Evolutionary conservation across 2,797 vertebrate genomes (phyloP).

Genomic region (Ispidina picta): DNA sequence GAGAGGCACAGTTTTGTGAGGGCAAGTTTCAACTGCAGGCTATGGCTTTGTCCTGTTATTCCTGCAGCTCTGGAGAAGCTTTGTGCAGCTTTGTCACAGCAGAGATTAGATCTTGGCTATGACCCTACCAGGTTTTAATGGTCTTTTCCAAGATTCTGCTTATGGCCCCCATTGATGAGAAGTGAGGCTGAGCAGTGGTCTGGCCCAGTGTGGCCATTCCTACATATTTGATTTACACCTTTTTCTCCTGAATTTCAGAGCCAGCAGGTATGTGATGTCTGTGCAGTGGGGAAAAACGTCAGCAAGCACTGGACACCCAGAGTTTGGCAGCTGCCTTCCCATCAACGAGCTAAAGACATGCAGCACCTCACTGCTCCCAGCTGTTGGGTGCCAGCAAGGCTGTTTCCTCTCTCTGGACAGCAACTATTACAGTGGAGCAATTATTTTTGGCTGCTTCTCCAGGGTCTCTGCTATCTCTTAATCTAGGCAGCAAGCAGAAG

Average conservation of each 20-base stretch:
- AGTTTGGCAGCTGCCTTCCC: background rate
- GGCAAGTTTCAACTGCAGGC: background rate
- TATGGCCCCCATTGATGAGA: background rate
- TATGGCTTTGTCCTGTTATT: background rate
- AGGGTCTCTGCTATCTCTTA: conserved; percentile 15
- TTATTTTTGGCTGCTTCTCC: background rate
- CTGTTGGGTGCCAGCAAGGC: background rate
- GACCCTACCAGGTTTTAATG: background rate
- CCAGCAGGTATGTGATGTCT: background rate
- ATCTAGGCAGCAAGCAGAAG: conserved; percentile 29
- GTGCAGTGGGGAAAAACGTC: background rate
- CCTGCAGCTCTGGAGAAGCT: too few species aligned
- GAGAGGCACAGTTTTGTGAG: background rate
- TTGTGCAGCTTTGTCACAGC: too few species aligned
- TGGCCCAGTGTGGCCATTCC: background rate
- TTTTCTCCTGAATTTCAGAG: background rate
- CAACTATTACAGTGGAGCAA: background rate
- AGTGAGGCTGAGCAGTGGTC: background rate
- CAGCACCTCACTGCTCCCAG: background rate
- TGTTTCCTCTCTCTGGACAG: background rate
- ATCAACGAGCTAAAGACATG: background rate
- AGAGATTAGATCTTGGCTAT: background rate
- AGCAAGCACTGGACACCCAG: background rate
- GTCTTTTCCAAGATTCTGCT: background rate
- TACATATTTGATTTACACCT: background rate